Evolutionary conservation across 2,113 vertebrate genomes (phyloP).

Genomic region (Apodemus speciosus): DNA sequence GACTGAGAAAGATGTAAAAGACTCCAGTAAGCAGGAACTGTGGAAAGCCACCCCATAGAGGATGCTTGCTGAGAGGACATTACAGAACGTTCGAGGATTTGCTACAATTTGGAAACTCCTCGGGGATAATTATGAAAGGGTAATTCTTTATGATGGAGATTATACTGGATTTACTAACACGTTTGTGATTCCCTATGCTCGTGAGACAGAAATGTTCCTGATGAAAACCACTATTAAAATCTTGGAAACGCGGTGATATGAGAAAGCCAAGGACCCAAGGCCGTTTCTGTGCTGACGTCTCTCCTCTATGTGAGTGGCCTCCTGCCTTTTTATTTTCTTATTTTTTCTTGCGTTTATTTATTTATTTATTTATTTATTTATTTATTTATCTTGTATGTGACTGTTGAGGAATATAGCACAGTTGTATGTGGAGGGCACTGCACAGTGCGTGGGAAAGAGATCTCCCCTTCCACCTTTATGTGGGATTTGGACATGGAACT

Average conservation of each 20-base stretch:
- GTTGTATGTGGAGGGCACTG: background rate
- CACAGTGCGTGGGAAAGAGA: background rate
- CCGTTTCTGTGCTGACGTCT: too few relatives aligned
- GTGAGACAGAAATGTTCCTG: background rate
- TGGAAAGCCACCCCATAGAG: background rate
- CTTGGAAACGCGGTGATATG: background rate
- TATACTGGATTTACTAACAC: background rate
- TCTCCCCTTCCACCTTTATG: background rate
- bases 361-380: background rate
- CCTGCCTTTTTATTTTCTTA: background rate
- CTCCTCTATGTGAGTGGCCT: background rate
- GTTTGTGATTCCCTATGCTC: background rate
- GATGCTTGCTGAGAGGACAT: background rate
- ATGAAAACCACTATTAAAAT: background rate
- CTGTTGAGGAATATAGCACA: too few relatives aligned
- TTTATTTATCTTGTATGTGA: background rate
- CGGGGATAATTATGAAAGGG: background rate
- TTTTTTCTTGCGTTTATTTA: background rate
- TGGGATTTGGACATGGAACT: background rate
- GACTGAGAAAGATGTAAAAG: too few relatives aligned
- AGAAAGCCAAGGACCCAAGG: background rate
- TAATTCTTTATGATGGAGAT: background rate
- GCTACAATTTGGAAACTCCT: background rate
- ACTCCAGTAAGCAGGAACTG: background rate
- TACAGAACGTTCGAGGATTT: background rate